Evolutionary conservation across 2,113 vertebrate genomes (phyloP), one percentile per base, ranked within the genome.

Genomic region (Paradoxurus hermaphroditus): DNA sequence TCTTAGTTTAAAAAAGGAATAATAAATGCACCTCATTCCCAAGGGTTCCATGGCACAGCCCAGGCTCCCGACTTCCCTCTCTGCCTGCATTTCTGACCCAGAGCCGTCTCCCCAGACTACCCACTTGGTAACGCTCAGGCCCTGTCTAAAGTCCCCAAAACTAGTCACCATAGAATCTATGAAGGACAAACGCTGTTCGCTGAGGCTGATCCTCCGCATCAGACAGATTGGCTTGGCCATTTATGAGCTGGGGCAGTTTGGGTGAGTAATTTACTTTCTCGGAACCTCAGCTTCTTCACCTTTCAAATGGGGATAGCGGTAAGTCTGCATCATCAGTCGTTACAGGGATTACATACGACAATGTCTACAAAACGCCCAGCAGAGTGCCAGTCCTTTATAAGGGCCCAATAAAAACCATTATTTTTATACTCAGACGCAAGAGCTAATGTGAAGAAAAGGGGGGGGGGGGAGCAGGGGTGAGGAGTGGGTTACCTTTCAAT

Each of bases 401-500:
- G 23, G 15, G 6, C 53, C 21, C 7, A 72, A n/a, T 73, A 88
- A 95, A 94, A 94, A n/a, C 49, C 41, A 70, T 90, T 88, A 36
- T 73, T 95, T 82, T 92, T 79, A 81, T 73, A 75, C 51, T 96
- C 36, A 90, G 73, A 95, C 95, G 93, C 11, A 81, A 95, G 82
- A 89, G 31, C 65, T 85, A 94, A 91, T 67, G 44, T 5, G 85
- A 70, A 95, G 39, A 91, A 86, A 44, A 27, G 4, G 12, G 19
- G 16, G 41, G 41, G 2, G 0, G 2, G 11, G 13, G 75, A 84
- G 29, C 51, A 83, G 51, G 53, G 78, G 93, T 95, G 85, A 97
- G 9, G 46, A 88, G 23, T 67, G 18, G 29, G 86, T 97, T 96
- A 91, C 34, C 23, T 97, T 95, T 89, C 88, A 95, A 83, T 96